Evolutionary conservation across 2,797 vertebrate species (phyloP).

Genomic region (Mastacembelus armatus): DNA sequence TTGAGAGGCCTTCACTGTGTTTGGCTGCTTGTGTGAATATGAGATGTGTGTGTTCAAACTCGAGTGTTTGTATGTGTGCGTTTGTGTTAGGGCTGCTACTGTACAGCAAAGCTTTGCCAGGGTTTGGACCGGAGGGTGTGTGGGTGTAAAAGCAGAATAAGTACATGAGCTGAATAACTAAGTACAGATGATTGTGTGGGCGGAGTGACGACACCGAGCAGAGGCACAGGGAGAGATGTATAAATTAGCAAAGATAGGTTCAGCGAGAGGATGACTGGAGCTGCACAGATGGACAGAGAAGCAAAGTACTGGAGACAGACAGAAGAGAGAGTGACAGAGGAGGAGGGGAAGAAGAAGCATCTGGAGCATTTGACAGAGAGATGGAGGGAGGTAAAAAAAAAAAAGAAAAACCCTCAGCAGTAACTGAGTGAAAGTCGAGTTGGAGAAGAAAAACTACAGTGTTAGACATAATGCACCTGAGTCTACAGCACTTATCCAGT

Average conservation of each 20-base stretch:
- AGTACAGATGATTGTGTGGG: slow-evolving; percentile 64
- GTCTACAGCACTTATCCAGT: not conserved
- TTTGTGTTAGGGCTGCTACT: slow-evolving; percentile 25
- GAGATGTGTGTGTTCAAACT: slow-evolving; percentile 14
- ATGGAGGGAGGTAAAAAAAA: not conserved
- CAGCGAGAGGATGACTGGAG: too few relatives aligned
- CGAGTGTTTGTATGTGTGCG: slow-evolving; percentile 1
- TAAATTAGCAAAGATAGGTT: slow-evolving; percentile 50
- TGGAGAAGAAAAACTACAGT: not conserved
- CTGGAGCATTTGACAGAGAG: not conserved
- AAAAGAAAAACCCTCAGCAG: not conserved
- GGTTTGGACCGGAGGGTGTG: slow-evolving; percentile 47
- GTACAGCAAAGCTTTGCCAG: slow-evolving; percentile 45
- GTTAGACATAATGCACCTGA: not conserved
- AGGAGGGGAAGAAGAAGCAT: not conserved
- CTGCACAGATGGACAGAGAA: slow-evolving; percentile 11
- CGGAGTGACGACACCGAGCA: slow-evolving; percentile 21
- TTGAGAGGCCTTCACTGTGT: slow-evolving; percentile 59
- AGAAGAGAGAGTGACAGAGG: not conserved
- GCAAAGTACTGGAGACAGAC: slow-evolving; percentile 9
- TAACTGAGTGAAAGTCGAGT: not conserved
- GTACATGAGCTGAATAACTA: slow-evolving; percentile 71
- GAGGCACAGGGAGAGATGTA: slow-evolving; percentile 6
- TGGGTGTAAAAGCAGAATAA: slow-evolving; percentile 63
- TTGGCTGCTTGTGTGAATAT: slow-evolving; percentile 38